Conservation (phyloP, 2,888 invertebrate species). For the Eristalinus sepulchralis region DNA sequence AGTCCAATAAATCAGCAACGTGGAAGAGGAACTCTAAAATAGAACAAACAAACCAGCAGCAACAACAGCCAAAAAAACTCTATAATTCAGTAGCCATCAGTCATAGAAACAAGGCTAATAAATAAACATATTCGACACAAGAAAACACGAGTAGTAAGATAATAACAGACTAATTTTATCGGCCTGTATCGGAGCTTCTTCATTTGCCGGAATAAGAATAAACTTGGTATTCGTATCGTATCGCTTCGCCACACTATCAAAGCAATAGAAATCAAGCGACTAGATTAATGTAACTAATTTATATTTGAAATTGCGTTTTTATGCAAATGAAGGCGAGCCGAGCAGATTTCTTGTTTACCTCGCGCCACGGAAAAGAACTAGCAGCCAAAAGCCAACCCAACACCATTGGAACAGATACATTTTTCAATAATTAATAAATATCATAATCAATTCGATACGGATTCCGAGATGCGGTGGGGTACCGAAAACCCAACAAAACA, state of each 20-base stretch:
- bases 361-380: neutral
- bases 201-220: neutral
- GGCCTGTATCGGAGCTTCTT: neutral
- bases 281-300: slow-evolving; percentile 70
- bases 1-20: neutral
- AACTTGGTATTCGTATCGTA: slow-evolving; percentile 5
- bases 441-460: slow-evolving; percentile 62
- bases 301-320: slow-evolving; percentile 65
- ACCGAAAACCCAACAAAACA: slow-evolving; percentile 46
- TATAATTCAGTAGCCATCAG: slow-evolving; percentile 41
- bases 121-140: slow-evolving; percentile 27
- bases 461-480: slow-evolving; percentile 20
- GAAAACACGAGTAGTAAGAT: slow-evolving; percentile 52
- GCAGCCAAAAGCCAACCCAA: neutral
- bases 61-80: neutral
- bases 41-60: neutral
- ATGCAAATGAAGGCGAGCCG: slow-evolving; percentile 50
- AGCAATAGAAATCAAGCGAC: slow-evolving; percentile 54
- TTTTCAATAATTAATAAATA: slow-evolving; percentile 69
- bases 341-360: slow-evolving; percentile 45
- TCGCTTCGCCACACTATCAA: slow-evolving; percentile 27
- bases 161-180: slow-evolving; percentile 45
- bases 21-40: neutral
- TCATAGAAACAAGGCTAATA: slow-evolving; percentile 36
- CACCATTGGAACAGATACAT: slow-evolving; percentile 54